Percentiles rank a stretch among this genome's conserved stretches.
Conservation (phyloP, 2,888 invertebrate genomes). For the Boloria euphrosyne region DNA sequence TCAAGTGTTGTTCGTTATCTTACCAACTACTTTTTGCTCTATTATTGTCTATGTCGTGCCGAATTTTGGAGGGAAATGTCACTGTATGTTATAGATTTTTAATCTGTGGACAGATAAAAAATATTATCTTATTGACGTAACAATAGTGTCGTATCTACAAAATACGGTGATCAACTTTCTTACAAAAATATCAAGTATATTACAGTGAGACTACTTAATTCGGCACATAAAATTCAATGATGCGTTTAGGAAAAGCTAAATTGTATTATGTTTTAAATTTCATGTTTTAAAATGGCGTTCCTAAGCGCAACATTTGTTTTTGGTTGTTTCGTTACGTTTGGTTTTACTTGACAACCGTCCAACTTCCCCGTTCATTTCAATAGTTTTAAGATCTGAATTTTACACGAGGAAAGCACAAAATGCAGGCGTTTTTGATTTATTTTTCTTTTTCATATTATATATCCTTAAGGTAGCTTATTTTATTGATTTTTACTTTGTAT, state of each 20-base stretch:
- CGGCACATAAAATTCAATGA: neutral
- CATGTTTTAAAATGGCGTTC: constrained; percentile 10
- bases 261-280: constrained; percentile 18
- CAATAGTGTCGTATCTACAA: neutral
- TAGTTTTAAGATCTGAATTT: constrained; percentile 41
- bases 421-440: constrained; percentile 46
- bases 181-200: neutral
- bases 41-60: constrained; percentile 8
- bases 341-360: constrained; percentile 67
- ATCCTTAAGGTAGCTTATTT: constrained; percentile 63
- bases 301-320: constrained; percentile 32
- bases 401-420: constrained; percentile 39
- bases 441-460: constrained; percentile 48
- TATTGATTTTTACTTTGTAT: constrained; percentile 54
- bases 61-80: neutral
- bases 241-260: constrained; percentile 21
- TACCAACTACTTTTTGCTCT: constrained; percentile 8
- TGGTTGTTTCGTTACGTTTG: constrained; percentile 35
- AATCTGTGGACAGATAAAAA: constrained; percentile 11
- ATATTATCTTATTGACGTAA: neutral
- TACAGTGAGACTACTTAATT: neutral
- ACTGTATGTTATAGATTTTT: constrained; percentile 5
- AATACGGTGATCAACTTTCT: neutral
- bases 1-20: constrained; percentile 32
- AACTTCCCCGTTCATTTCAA: constrained; percentile 40